Evolutionary conservation across 37 sponge, comb jelly and placozoan genomes (phyloP).

Genomic region (Halisarca cf. caerulea): DNA sequence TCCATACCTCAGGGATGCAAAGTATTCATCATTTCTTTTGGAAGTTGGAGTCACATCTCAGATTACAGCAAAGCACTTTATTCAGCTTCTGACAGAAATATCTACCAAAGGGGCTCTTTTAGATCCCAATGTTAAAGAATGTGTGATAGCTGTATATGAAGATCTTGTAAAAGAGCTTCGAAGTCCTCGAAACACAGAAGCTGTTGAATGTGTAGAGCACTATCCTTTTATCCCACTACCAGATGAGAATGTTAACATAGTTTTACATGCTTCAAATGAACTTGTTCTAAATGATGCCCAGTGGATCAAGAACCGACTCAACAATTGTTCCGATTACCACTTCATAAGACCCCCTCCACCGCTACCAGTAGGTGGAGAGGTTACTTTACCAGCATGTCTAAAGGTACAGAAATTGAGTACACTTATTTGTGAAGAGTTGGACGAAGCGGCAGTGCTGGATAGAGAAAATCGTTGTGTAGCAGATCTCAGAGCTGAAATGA

Average conservation of each 20-base stretch:
- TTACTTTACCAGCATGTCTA: constrained; percentile 31
- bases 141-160: neutral
- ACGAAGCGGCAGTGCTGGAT: neutral
- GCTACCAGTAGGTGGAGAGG: neutral
- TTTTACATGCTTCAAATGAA: neutral
- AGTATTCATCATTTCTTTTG: neutral
- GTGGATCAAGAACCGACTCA: neutral
- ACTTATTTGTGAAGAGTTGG: constrained; percentile 41
- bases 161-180: neutral
- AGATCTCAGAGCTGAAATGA: neutral
- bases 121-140: neutral
- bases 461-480: constrained; percentile 34
- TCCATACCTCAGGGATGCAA: neutral
- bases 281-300: constrained; percentile 25
- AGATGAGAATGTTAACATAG: too few species aligned
- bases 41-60: neutral
- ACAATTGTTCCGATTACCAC: neutral
- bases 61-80: neutral
- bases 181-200: neutral
- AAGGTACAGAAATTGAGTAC: constrained; percentile 39
- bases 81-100: neutral
- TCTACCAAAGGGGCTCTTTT: too few species aligned
- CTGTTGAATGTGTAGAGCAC: neutral
- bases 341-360: constrained; percentile 16
- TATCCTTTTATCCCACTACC: neutral